Base-by-base conservation (phyloP, 2,797 vertebrate genomes). In the Tympanoctomys barrerae region DNA sequence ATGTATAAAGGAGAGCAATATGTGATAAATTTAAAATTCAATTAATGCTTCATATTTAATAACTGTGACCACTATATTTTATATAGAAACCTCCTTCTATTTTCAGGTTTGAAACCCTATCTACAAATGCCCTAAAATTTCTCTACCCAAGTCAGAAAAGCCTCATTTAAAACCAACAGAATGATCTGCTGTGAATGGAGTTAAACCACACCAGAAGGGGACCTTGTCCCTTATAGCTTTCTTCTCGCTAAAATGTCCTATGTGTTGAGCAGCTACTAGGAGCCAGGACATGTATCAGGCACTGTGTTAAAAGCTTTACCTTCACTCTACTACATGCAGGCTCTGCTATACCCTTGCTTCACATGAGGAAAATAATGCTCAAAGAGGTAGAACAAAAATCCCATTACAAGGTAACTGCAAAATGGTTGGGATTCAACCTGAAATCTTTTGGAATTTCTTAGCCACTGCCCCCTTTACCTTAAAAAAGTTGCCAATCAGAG, bases 11-110 rank as follows among this genome's bases (percentile, higher is more conserved):
- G 3, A 79, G 24, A 86, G 22, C 8, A 6, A 6, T 59, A 89
- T 77, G 91, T 89, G 49, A 6, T 66, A 97, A 24, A 64, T 85
- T 87, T 75, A 66, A 54, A 91, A 85, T 52, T 7, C 24, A 97
- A 81, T 59, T 85, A 73, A 87, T 91, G 26, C 1, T 0, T 95
- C 33, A 36, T 61, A 71, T 70, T 89, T 83, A 81, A 93, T 87
- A 91, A 79, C 26, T 77, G 49, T 64, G 39, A 61, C 71, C 19
- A 79, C 64, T 42, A 61, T 0, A 14, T 66, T 68, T 19, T 59
- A 49, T 13, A 28, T 33, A 66, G 1, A 61, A 24, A 82, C 14
- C 46, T 22, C 10, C 81, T 36, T 64, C 26, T 14, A 59, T 77
- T 64, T 89, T n/a, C 12, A 95, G 36, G 85, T 3, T 86, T 36